Evolutionary conservation across 2,113 vertebrate genomes (phyloP).

Genomic region (Lepus europaeus): DNA sequence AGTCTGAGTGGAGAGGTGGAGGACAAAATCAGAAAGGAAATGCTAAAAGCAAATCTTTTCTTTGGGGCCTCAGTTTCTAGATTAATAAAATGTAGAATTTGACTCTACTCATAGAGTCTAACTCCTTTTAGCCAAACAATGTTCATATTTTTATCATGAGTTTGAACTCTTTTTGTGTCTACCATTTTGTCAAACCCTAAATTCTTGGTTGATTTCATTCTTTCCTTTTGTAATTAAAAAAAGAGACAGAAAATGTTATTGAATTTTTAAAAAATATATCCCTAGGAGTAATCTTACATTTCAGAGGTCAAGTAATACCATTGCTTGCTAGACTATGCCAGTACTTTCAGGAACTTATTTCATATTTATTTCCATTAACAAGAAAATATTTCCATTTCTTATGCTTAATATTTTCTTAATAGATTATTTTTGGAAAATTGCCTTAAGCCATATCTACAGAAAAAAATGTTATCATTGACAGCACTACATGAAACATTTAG

Average conservation of each 20-base stretch:
- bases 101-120: background rate
- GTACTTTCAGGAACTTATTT: background rate
- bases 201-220: background rate
- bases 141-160: constrained; percentile 28
- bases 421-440: constrained; percentile 51
- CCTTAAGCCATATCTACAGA: constrained; percentile 10
- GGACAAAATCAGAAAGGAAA: background rate
- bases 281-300: background rate
- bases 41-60: background rate
- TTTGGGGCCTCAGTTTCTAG: background rate
- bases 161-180: constrained; percentile 13
- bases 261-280: background rate
- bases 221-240: constrained; percentile 17
- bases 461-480: constrained; percentile 55
- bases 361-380: background rate
- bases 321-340: background rate
- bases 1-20: background rate
- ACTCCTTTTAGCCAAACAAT: background rate
- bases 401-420: constrained; percentile 55
- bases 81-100: constrained; percentile 21
- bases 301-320: constrained; percentile 13
- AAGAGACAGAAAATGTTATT: background rate
- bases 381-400: constrained; percentile 52
- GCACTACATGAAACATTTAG: constrained; percentile 49
- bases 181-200: background rate